phyloP scores from a whole-genome alignment of 37 sponge, comb jelly and placozoan species.

The Chondrilla cf. caribensis region DNA sequence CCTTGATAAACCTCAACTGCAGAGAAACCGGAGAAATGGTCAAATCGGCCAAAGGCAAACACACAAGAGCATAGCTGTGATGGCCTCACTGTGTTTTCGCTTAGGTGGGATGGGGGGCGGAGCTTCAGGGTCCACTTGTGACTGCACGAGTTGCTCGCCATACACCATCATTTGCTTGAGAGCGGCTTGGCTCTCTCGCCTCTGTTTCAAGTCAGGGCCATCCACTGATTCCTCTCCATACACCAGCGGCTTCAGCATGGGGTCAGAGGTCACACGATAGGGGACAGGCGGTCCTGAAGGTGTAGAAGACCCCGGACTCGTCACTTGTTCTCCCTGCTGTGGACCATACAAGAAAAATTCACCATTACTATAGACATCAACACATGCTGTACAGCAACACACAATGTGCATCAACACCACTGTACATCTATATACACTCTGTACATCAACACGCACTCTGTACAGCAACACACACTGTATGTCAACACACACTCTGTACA shows the following conservation, averaged over 20 bases:
- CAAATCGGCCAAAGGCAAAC: background rate
- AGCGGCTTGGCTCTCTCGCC: slow-evolving; percentile 14
- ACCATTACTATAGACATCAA: background rate
- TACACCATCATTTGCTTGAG: slow-evolving; percentile 14
- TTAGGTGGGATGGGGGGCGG: slow-evolving; percentile 73
- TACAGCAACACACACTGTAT: too few species aligned
- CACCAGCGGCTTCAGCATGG: background rate
- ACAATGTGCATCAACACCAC: background rate
- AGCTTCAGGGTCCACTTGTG: slow-evolving; percentile 37
- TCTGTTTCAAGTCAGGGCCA: background rate
- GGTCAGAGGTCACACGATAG: background rate
- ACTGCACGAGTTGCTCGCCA: slow-evolving; percentile 42
- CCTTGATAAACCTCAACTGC: slow-evolving; percentile 22
- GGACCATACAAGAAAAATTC: too few species aligned
- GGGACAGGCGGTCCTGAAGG: background rate
- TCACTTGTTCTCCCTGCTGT: background rate
- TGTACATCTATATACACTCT: too few species aligned
- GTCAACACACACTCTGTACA: too few species aligned
- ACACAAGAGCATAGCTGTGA: background rate
- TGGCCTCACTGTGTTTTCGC: slow-evolving; percentile 27
- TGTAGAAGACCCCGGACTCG: background rate
- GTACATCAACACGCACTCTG: too few species aligned
- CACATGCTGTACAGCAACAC: background rate
- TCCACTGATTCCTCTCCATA: background rate
- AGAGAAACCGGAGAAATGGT: background rate